Conservation (phyloP, 1,140 invertebrate species). For the Tetramorium simillimum region DNA sequence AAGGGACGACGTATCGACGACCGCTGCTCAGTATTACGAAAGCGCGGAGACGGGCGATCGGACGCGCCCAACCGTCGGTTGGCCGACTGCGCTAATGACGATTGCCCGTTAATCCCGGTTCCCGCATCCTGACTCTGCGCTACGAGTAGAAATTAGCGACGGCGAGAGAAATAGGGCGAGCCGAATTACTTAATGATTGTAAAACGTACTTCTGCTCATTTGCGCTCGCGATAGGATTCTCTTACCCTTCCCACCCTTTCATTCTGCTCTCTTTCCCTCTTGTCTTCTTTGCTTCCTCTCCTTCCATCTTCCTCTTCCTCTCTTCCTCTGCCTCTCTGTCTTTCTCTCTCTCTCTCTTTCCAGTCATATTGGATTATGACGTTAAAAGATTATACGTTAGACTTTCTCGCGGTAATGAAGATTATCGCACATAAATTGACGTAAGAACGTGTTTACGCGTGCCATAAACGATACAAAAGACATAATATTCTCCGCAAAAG, state of each 20-base stretch:
- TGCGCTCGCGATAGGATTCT: slow-evolving; percentile 1
- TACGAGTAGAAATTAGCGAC: slow-evolving; percentile 15
- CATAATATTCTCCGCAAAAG: background rate
- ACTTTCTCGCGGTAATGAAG: background rate
- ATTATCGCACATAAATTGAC: background rate
- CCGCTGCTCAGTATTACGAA: slow-evolving; percentile 26
- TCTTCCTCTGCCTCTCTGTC: background rate
- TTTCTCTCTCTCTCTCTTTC: slow-evolving; percentile 28
- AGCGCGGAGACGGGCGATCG: background rate
- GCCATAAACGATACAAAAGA: background rate
- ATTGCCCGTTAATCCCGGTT: background rate
- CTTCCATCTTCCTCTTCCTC: background rate
- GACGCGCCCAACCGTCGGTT: background rate
- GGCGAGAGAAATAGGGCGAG: background rate
- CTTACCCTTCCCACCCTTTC: background rate
- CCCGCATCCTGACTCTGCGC: background rate
- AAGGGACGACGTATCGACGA: background rate
- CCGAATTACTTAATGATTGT: background rate
- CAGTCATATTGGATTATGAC: slow-evolving; percentile 29
- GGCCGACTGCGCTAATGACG: background rate
- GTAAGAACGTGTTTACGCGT: background rate
- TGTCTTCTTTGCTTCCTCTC: background rate
- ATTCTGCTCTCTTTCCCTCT: background rate
- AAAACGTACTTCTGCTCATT: background rate
- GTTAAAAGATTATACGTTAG: background rate